These are phyloP conservation scores for Parnassius smintheus DNA, from an alignment of 2,888 invertebrate species.

Conservation along the genomic window DNA sequence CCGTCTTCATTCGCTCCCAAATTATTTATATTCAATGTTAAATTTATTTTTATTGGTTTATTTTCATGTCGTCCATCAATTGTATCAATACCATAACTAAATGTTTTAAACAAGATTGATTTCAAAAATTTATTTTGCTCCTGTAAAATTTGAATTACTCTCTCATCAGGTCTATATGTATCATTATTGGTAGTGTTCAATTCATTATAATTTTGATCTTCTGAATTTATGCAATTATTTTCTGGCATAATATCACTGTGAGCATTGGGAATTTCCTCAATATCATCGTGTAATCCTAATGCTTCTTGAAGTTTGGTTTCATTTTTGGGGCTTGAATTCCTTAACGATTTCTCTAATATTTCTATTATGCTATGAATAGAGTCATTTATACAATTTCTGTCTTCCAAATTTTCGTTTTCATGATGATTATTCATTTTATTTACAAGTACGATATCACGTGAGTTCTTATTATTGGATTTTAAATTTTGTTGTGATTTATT, in stretches of 20 bases:
- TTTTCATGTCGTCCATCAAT: background rate
- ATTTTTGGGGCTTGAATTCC: background rate
- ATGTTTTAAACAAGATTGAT: constrained; percentile 11
- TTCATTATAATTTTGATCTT: background rate
- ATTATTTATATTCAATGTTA: constrained; percentile 13
- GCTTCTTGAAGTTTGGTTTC: background rate
- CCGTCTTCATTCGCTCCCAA: background rate
- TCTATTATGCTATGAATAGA: constrained; percentile 6
- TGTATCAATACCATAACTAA: constrained; percentile 4
- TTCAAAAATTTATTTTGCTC: constrained; percentile 19
- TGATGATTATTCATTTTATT: constrained; percentile 1
- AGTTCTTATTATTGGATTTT: background rate
- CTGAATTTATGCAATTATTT: background rate
- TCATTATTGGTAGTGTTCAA: too few relatives aligned
- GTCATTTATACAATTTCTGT: background rate
- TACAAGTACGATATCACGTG: constrained; percentile 1
- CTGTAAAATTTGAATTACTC: constrained; percentile 5
- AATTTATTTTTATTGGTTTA: constrained; percentile 7
- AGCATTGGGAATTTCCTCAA: background rate
- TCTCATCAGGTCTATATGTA: background rate
- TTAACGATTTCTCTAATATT: constrained; percentile 4
- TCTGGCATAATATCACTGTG: background rate
- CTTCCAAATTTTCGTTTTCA: background rate
- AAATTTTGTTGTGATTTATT: background rate
- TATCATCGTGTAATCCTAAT: background rate